Conservation (phyloP, 2,888 invertebrate species). For the Lasioglossum villosulum region DNA sequence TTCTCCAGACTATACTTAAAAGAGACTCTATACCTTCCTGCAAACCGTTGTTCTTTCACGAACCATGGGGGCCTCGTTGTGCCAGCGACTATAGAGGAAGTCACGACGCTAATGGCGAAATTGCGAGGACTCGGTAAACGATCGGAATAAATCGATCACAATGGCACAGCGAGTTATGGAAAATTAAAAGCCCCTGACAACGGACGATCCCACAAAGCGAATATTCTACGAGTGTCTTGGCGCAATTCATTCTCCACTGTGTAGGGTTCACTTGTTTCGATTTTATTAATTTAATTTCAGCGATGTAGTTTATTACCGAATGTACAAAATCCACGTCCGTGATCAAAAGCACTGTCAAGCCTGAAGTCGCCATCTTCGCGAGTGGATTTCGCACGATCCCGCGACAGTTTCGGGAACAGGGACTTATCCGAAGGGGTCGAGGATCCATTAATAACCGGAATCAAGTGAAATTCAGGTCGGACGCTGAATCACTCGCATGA, state of each 20-base stretch:
- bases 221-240: neutral
- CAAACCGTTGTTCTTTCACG: neutral
- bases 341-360: neutral
- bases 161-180: neutral
- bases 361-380: neutral
- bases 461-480: slow-evolving; percentile 49
- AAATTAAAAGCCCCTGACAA: neutral
- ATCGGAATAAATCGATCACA: neutral
- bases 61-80: neutral
- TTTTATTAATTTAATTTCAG: neutral
- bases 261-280: neutral
- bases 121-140: neutral
- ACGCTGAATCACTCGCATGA: slow-evolving; percentile 56
- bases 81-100: neutral
- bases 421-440: slow-evolving; percentile 26
- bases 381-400: neutral
- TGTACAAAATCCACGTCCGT: neutral
- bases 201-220: neutral
- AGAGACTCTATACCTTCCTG: neutral
- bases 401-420: slow-evolving; percentile 9
- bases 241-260: neutral
- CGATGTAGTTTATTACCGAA: no score
- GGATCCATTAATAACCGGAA: slow-evolving; percentile 56
- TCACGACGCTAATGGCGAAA: slow-evolving; percentile 5
- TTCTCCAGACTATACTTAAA: neutral